phyloP scores from a whole-genome alignment of 2,888 invertebrate genomes.

The Pristionchus arcanus region DNA sequence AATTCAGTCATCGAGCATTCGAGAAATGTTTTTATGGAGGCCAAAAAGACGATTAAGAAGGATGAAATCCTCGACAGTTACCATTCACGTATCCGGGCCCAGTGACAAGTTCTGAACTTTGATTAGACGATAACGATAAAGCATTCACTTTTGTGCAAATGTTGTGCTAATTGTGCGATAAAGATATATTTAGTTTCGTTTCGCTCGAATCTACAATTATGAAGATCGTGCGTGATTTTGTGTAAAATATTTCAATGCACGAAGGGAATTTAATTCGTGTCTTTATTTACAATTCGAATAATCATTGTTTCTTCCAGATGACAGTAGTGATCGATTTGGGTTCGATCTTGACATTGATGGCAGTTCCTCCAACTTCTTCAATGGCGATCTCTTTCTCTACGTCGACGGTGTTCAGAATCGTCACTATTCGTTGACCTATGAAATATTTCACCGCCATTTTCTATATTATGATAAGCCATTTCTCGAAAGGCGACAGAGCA shows the following conservation, averaged over 20 bases:
- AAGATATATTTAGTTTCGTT: not conserved
- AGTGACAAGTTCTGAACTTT: not conserved
- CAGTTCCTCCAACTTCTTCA: constrained; percentile 15
- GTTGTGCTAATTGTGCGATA: not conserved
- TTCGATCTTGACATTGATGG: not conserved
- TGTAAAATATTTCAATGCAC: not conserved
- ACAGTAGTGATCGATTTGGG: constrained; percentile 49
- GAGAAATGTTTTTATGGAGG: not conserved
- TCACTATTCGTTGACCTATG: constrained; percentile 42
- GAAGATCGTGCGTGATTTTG: not conserved
- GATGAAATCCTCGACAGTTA: not conserved
- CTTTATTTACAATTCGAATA: not conserved
- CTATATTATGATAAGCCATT: too few species aligned
- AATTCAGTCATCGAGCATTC: not conserved
- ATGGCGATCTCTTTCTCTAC: not conserved
- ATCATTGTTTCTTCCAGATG: constrained; percentile 49
- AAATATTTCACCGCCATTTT: not conserved
- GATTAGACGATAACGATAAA: not conserved
- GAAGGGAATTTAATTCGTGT: not conserved
- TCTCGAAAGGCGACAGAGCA: too few species aligned
- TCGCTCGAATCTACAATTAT: not conserved
- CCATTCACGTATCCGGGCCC: not conserved
- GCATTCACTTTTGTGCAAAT: not conserved
- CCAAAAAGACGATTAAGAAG: not conserved
- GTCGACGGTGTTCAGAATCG: constrained; percentile 13